Percentiles rank a stretch among this genome's conserved stretches.
Conservation (phyloP, 2,888 invertebrate genomes). For the Germaria angustata region DNA sequence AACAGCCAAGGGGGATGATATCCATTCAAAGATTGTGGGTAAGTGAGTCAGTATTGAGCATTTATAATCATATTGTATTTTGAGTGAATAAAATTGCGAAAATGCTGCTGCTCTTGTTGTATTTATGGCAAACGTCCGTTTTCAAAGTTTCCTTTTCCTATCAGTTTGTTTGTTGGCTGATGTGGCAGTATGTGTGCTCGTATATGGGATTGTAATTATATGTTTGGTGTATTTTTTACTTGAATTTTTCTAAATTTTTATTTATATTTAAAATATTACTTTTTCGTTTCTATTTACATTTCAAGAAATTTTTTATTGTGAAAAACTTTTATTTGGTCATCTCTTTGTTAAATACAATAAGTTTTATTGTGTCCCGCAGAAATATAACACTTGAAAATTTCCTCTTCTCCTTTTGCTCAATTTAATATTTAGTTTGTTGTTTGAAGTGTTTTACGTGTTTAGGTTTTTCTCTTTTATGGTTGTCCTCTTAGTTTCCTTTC, state of each 20-base stretch:
- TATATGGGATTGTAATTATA: background rate
- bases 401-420: slow-evolving; percentile 7
- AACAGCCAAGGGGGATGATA: background rate
- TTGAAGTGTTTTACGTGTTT: slow-evolving; percentile 30
- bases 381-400: background rate
- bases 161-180: background rate
- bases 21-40: background rate
- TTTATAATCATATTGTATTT: slow-evolving; percentile 17
- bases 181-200: background rate
- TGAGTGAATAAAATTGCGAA: slow-evolving; percentile 35
- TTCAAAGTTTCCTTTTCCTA: slow-evolving; percentile 47
- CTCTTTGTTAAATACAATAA: slow-evolving; percentile 12
- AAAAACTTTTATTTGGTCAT: slow-evolving; percentile 10
- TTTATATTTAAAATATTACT: background rate
- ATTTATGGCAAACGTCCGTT: slow-evolving; percentile 59
- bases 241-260: background rate
- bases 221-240: background rate
- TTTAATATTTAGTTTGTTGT: slow-evolving; percentile 36
- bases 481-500: slow-evolving; percentile 24
- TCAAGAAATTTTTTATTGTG: slow-evolving; percentile 2
- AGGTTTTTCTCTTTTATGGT: slow-evolving; percentile 14
- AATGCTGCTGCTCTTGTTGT: slow-evolving; percentile 29
- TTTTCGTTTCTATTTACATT: slow-evolving; percentile 22
- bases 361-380: slow-evolving; percentile 26
- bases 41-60: background rate